Conservation (phyloP, 2,888 invertebrate genomes). For the Xanthorhoe designata region DNA sequence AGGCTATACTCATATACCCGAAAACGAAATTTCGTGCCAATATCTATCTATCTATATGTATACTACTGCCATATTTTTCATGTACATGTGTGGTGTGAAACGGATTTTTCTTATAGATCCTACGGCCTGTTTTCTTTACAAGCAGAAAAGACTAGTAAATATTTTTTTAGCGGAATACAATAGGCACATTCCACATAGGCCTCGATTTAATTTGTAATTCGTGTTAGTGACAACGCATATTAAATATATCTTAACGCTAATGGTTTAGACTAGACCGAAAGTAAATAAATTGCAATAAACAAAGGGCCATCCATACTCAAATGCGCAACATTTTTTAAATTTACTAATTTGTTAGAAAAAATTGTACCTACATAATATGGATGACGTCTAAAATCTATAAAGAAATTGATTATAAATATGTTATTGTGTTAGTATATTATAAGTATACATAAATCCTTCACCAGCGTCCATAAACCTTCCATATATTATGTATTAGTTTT, state of each 20-base stretch:
- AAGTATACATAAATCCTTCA: conserved; percentile 13
- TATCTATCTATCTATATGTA: too few species aligned
- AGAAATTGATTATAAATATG: neutral
- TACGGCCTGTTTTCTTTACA: neutral
- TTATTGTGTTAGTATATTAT: conserved; percentile 24
- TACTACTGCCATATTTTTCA: neutral
- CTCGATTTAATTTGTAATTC: neutral
- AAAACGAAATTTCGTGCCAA: too few species aligned
- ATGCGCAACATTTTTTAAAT: neutral
- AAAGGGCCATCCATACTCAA: neutral
- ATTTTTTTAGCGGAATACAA: neutral
- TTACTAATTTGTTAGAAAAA: neutral
- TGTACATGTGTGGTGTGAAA: neutral
- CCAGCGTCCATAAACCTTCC: conserved; percentile 11
- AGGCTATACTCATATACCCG: too few species aligned
- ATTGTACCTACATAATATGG: neutral
- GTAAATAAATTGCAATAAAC: neutral
- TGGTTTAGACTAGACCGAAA: conserved; percentile 13
- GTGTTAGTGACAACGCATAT: conserved; percentile 19
- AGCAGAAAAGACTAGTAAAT: neutral
- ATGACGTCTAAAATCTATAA: neutral
- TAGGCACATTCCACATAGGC: neutral
- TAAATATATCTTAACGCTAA: conserved; percentile 13
- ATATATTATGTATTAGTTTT: neutral
- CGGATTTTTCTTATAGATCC: neutral